These are phyloP conservation scores for Sphenopsis melanotis DNA, from an alignment of 2,797 vertebrate genomes.

Conservation along the genomic window DNA sequence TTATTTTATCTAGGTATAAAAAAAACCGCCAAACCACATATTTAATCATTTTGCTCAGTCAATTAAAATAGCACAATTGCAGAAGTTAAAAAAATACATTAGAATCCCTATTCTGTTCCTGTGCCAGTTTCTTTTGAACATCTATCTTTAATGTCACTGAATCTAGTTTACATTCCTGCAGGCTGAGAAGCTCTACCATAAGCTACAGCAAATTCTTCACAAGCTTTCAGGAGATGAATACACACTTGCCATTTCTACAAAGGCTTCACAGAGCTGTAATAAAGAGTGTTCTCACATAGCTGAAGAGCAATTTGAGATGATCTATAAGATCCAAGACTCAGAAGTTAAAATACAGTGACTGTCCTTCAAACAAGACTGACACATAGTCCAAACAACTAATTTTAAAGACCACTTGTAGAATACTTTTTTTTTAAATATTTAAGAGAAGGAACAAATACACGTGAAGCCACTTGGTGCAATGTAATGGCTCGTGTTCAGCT, in stretches of 20 bases:
- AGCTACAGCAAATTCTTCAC: constrained; percentile 45
- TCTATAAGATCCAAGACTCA: background rate
- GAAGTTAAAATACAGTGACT: background rate
- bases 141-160: constrained; percentile 36
- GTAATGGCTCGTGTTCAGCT: background rate
- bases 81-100: background rate
- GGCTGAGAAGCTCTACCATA: constrained; percentile 28
- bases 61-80: background rate
- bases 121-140: background rate
- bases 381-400: background rate
- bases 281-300: background rate
- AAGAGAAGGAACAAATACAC: background rate
- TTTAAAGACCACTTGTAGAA: background rate
- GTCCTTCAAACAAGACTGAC: background rate
- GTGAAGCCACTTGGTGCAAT: background rate
- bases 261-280: constrained; percentile 23
- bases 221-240: constrained; percentile 41
- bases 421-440: background rate
- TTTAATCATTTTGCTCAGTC: background rate
- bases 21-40: background rate
- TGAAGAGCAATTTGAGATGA: constrained; percentile 17
- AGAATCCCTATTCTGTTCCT: background rate
- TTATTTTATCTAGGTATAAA: background rate
- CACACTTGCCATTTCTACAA: constrained; percentile 37
- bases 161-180: constrained; percentile 51